Evolutionary conservation across 1,140 invertebrate genomes (phyloP).

Genomic region (Pomacea maculata): DNA sequence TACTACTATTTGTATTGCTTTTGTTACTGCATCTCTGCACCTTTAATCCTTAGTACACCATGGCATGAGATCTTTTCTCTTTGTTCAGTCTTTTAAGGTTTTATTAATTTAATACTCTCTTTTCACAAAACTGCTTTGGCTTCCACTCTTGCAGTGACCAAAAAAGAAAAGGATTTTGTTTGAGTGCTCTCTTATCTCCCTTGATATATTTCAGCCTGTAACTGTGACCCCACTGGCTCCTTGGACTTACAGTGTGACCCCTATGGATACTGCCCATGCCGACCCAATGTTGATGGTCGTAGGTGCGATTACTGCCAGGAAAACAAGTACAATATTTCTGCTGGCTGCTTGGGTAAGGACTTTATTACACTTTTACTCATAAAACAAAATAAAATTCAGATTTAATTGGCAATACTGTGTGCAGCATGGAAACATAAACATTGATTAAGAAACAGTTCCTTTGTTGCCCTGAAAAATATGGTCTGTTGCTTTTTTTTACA

Average conservation of each 20-base stretch:
- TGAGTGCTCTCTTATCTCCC: not conserved
- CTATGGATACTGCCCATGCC: constrained; percentile 87
- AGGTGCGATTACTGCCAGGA: constrained; percentile 86
- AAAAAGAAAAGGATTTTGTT: too few relatives aligned
- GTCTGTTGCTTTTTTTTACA: constrained; percentile 23
- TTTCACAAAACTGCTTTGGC: too few relatives aligned
- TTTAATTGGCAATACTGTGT: not conserved
- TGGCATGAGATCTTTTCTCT: too few relatives aligned
- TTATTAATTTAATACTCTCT: too few relatives aligned
- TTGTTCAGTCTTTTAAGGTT: too few relatives aligned
- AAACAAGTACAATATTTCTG: constrained; percentile 65
- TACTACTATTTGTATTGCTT: too few relatives aligned
- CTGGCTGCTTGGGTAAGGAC: constrained; percentile 62
- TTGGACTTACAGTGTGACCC: constrained; percentile 79
- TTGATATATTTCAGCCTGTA: constrained; percentile 71
- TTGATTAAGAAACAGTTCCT: not conserved
- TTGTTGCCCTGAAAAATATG: not conserved
- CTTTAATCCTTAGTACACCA: too few relatives aligned
- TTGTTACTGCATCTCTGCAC: too few relatives aligned
- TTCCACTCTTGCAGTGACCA: too few relatives aligned
- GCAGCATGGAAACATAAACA: too few relatives aligned
- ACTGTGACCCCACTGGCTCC: constrained; percentile 84
- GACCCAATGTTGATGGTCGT: constrained; percentile 83
- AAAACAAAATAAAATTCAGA: not conserved
- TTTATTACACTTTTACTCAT: not conserved